Percentiles rank a stretch among this genome's conserved stretches.
These are phyloP conservation scores for Pammene aurita DNA, from an alignment of 2,888 invertebrate genomes.

Conservation along the genomic window DNA sequence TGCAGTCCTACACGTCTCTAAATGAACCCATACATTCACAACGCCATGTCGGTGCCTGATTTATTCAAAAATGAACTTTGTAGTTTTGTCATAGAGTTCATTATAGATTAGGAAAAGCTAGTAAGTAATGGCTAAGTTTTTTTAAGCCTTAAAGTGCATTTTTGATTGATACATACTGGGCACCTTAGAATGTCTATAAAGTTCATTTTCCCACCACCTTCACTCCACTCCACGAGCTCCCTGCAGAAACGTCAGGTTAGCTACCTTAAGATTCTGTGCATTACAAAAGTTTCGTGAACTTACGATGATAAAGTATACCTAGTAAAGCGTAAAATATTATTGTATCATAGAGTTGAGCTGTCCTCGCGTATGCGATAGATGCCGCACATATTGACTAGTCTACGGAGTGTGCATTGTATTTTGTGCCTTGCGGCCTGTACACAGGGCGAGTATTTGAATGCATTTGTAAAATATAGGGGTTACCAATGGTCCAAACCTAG, in stretches of 20 bases:
- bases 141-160: slow-evolving; percentile 13
- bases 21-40: slow-evolving; percentile 17
- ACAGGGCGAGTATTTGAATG: neutral
- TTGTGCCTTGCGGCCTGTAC: slow-evolving; percentile 12
- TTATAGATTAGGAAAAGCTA: slow-evolving; percentile 8
- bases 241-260: slow-evolving; percentile 20
- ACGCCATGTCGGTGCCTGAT: slow-evolving; percentile 17
- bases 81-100: neutral
- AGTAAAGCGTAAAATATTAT: slow-evolving; percentile 80
- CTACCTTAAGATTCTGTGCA: slow-evolving; percentile 59
- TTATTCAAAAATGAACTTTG: slow-evolving; percentile 23
- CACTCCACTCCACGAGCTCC: neutral
- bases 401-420: slow-evolving; percentile 23
- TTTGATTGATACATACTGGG: neutral
- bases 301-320: slow-evolving; percentile 57
- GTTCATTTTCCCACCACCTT: neutral
- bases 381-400: slow-evolving; percentile 29
- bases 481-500: slow-evolving; percentile 11
- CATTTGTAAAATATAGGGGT: slow-evolving; percentile 3
- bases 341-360: slow-evolving; percentile 64
- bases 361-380: slow-evolving; percentile 4
- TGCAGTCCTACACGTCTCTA: slow-evolving; percentile 25
- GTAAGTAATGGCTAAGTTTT: neutral
- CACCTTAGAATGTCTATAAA: slow-evolving; percentile 20
- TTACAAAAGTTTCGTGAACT: slow-evolving; percentile 63